phyloP scores from a whole-genome alignment of 1,140 invertebrate species.

The Meloidogyne exigua region DNA sequence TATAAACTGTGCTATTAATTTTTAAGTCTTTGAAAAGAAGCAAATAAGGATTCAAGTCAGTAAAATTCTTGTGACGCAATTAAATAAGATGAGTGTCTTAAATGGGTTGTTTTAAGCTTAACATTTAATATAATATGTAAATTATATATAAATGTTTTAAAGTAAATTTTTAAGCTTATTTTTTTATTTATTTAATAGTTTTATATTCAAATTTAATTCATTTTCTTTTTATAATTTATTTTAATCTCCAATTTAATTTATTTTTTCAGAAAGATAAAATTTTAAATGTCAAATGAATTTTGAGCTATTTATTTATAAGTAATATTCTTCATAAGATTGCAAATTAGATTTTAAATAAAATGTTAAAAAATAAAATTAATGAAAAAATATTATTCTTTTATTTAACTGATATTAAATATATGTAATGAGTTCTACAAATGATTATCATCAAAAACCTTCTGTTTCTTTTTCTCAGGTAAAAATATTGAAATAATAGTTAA shows the following conservation, averaged over 20 bases:
- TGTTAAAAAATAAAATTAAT: constrained; percentile 1
- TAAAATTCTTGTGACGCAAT: constrained; percentile 3
- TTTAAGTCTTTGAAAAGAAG: not conserved
- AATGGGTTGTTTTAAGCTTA: constrained; percentile 11
- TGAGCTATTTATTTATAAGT: not conserved
- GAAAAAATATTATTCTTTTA: not conserved
- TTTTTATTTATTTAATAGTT: too few relatives aligned
- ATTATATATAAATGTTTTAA: too few relatives aligned
- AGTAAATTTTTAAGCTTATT: too few relatives aligned
- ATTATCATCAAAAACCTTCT: constrained; percentile 3
- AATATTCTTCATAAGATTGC: not conserved
- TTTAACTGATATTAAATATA: too few relatives aligned
- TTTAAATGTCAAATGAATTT: not conserved
- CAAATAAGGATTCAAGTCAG: not conserved
- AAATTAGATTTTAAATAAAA: not conserved
- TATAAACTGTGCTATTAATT: not conserved
- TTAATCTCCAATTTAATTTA: not conserved
- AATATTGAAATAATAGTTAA: not conserved
- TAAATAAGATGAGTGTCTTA: constrained; percentile 2
- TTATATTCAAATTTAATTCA: too few relatives aligned
- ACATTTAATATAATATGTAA: not conserved
- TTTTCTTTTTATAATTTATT: not conserved
- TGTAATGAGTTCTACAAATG: constrained; percentile 8
- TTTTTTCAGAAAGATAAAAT: not conserved
- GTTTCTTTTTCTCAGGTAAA: not conserved